phyloP scores from a whole-genome alignment of 2,888 invertebrate genomes.

The Parapristionchus giblindavisi region DNA sequence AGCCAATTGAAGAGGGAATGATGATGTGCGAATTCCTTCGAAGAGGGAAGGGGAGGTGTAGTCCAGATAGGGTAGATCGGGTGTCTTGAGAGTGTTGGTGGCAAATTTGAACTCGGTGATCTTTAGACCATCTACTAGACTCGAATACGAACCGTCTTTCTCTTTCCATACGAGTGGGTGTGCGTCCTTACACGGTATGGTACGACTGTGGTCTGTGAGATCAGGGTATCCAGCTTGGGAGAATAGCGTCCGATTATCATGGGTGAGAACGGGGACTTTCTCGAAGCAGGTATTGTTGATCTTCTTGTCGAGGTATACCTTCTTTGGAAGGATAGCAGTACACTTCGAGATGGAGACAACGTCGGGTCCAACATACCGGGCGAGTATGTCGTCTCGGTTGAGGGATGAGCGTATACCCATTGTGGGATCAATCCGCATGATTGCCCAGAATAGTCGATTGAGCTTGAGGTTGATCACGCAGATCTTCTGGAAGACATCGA shows the following conservation, averaged over 20 bases:
- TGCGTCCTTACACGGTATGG: slow-evolving; percentile 27
- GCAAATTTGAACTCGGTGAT: not conserved
- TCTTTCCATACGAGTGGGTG: slow-evolving; percentile 28
- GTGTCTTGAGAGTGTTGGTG: not conserved
- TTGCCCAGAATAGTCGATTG: slow-evolving; percentile 32
- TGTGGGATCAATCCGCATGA: slow-evolving; percentile 42
- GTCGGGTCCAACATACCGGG: slow-evolving; percentile 36
- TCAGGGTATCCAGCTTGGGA: slow-evolving; percentile 31
- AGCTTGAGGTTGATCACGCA: slow-evolving; percentile 40
- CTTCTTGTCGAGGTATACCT: slow-evolving; percentile 21
- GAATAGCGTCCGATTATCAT: not conserved
- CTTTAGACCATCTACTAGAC: not conserved
- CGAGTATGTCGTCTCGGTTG: slow-evolving; percentile 41
- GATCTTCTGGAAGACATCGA: slow-evolving; percentile 34
- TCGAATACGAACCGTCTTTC: not conserved
- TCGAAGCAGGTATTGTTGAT: slow-evolving; percentile 39
- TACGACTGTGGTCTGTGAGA: slow-evolving; percentile 17
- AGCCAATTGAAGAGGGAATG: not conserved
- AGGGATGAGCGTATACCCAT: slow-evolving; percentile 40
- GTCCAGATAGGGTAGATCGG: not conserved
- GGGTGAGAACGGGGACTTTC: slow-evolving; percentile 38
- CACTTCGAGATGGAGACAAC: slow-evolving; percentile 38
- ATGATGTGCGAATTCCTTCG: not conserved
- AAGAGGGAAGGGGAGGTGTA: not conserved
- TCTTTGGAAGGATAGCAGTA: not conserved